Conservation (phyloP, 2,888 invertebrate species). For the Lottia gigantea region DNA sequence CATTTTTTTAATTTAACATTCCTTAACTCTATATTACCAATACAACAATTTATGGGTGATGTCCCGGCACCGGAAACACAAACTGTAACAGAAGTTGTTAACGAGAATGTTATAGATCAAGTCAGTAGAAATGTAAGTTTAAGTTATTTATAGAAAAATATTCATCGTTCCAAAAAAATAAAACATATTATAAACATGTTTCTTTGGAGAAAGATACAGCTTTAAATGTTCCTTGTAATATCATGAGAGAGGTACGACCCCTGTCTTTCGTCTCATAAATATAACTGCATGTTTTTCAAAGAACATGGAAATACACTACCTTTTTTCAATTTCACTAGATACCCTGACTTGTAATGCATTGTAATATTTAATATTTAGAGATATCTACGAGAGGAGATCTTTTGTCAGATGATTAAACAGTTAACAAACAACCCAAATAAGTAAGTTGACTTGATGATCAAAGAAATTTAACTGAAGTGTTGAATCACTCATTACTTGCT, state of each 20-base stretch:
- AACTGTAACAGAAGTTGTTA: conserved; percentile 41
- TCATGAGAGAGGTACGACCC: no score
- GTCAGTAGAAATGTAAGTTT: conserved; percentile 55
- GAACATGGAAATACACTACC: no score
- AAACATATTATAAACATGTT: no score
- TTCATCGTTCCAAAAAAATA: not conserved
- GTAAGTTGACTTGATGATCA: conserved; percentile 33
- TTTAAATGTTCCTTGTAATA: no score
- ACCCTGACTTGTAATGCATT: no score
- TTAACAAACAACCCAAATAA: conserved; percentile 54
- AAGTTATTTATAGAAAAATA: not conserved
- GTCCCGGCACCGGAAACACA: conserved; percentile 35
- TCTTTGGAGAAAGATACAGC: no score
- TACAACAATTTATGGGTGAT: conserved; percentile 57
- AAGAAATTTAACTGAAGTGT: no score
- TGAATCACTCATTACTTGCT: no score
- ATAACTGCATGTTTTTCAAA: no score
- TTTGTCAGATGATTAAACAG: conserved; percentile 56
- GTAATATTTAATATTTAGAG: conserved; percentile 39
- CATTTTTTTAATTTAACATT: no score
- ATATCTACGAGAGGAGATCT: conserved; percentile 57
- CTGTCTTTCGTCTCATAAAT: no score
- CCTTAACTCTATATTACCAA: conserved; percentile 41
- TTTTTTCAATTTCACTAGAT: no score
- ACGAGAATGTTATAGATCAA: conserved; percentile 48